phyloP scores from a whole-genome alignment of 2,797 vertebrate genomes.

The Lagorchestes hirsutus region DNA sequence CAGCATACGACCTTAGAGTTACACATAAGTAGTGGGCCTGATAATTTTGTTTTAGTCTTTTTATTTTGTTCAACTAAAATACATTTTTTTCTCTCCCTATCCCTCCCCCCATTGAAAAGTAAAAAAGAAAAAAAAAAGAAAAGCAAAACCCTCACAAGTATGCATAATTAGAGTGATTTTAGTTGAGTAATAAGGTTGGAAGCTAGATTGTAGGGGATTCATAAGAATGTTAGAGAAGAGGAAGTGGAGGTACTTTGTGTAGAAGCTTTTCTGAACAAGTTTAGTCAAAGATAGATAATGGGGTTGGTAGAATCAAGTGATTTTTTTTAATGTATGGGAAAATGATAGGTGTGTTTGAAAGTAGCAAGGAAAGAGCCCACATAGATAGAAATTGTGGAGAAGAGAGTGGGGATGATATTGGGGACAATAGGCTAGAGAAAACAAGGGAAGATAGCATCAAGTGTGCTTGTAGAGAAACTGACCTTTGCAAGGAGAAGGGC shows the following conservation, averaged over 20 bases:
- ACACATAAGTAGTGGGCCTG: neutral
- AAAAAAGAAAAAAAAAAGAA: conserved; percentile 41
- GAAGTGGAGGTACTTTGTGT: neutral
- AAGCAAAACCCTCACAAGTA: conserved; percentile 74
- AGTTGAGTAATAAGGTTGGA: conserved; percentile 47
- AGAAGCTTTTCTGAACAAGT: too few relatives aligned
- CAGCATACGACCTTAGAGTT: neutral
- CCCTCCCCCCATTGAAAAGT: neutral
- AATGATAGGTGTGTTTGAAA: too few relatives aligned
- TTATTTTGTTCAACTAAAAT: neutral
- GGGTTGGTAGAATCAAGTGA: too few relatives aligned
- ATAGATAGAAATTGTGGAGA: too few relatives aligned
- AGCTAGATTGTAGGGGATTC: neutral
- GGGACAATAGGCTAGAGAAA: too few relatives aligned
- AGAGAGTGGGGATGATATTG: too few relatives aligned
- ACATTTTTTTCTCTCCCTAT: neutral
- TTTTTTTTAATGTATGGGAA: too few relatives aligned
- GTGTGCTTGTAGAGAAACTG: too few relatives aligned
- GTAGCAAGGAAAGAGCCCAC: too few relatives aligned
- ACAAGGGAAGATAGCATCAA: too few relatives aligned
- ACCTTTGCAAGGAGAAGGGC: too few relatives aligned
- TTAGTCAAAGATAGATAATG: too few relatives aligned
- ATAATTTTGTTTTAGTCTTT: neutral
- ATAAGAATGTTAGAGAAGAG: neutral
- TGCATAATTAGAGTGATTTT: conserved; percentile 58